phyloP scores from a whole-genome alignment of 2,888 invertebrate species.

The Papilio demoleus region DNA sequence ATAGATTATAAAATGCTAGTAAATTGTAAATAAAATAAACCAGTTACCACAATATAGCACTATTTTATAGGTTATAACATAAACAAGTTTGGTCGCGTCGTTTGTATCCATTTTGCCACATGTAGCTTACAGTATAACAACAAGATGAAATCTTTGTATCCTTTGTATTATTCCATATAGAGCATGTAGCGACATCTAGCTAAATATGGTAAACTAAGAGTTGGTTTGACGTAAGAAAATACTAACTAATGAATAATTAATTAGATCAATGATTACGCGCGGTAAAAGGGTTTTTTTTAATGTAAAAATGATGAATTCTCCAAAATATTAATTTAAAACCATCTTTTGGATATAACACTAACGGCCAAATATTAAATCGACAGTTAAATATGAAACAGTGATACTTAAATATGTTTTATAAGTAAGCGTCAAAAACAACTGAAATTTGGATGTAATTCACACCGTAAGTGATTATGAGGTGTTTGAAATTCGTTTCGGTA shows the following conservation, averaged over 20 bases:
- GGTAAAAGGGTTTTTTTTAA: no score
- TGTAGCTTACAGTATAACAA: not conserved
- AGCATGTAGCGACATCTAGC: constrained; percentile 15
- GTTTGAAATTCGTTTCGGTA: no score
- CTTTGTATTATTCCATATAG: constrained; percentile 19
- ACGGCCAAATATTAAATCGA: no score
- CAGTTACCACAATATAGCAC: not conserved
- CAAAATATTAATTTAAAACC: no score
- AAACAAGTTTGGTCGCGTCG: not conserved
- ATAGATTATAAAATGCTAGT: no score
- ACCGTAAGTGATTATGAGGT: no score
- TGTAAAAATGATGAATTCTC: no score
- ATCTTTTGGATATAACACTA: no score
- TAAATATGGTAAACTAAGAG: constrained; percentile 8
- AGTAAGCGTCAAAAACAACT: no score
- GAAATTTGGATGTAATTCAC: no score
- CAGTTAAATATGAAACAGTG: no score
- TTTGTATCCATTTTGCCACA: not conserved
- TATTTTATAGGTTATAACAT: not conserved
- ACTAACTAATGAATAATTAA: not conserved
- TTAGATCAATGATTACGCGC: not conserved
- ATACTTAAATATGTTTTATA: no score
- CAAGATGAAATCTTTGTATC: not conserved
- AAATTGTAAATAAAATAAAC: not conserved
- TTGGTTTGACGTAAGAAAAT: not conserved